phyloP scores from a whole-genome alignment of 2,113 vertebrate genomes.

The Circaetus gallicus region DNA sequence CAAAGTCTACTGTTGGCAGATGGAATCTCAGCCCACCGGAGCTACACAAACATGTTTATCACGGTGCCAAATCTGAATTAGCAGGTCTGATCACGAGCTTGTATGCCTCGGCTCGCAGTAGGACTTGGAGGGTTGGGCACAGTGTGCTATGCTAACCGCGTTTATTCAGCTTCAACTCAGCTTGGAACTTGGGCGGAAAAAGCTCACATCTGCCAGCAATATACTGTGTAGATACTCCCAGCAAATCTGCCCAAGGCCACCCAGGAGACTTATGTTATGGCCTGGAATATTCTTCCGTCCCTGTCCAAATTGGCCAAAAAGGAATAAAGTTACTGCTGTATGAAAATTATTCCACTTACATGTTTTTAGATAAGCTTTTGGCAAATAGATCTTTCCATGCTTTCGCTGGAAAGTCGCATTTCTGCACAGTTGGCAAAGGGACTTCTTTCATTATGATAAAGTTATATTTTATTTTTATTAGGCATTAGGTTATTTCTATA shows the following conservation, averaged over 20 bases:
- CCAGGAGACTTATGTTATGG: neutral
- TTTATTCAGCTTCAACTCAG: neutral
- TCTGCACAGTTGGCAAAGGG: neutral
- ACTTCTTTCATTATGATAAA: neutral
- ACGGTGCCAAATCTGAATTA: neutral
- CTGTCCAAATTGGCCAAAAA: neutral
- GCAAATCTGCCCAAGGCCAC: neutral
- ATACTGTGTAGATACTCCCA: neutral
- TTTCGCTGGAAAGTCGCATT: neutral
- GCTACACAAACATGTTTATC: neutral
- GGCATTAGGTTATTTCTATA: neutral
- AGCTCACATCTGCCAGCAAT: slow-evolving; percentile 1
- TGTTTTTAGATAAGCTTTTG: neutral
- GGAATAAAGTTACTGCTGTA: neutral
- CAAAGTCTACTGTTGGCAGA: neutral
- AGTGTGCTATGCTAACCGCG: neutral
- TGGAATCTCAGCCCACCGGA: neutral
- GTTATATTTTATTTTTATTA: neutral
- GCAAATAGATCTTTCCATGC: neutral
- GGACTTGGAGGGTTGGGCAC: neutral
- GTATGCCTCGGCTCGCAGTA: neutral
- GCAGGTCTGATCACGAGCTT: neutral
- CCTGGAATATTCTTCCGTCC: neutral
- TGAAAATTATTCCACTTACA: neutral
- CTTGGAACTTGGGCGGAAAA: neutral